Evolutionary conservation across 2,888 invertebrate species (phyloP).

Genomic region (Apoderus coryli): DNA sequence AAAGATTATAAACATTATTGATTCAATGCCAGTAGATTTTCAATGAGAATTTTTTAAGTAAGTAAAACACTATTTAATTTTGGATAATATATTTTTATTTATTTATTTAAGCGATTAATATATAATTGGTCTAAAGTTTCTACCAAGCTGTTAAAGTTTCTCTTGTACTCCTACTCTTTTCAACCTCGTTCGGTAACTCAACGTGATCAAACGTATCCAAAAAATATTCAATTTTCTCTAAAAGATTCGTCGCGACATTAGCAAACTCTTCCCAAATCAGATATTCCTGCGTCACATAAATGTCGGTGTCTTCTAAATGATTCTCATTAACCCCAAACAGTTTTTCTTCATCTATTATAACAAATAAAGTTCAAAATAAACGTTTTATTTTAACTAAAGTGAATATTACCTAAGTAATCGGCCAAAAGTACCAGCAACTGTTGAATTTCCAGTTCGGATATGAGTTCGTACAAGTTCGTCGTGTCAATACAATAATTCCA

Average conservation of each 20-base stretch:
- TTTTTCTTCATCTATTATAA: constrained; percentile 40
- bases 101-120: background rate
- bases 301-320: constrained; percentile 28
- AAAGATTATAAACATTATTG: constrained; percentile 27
- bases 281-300: constrained; percentile 30
- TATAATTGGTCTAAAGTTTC: constrained; percentile 5
- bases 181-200: constrained; percentile 20
- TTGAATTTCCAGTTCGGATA: constrained; percentile 38
- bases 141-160: constrained; percentile 31
- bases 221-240: constrained; percentile 45
- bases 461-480: constrained; percentile 33
- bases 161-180: constrained; percentile 28
- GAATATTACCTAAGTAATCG: constrained; percentile 36
- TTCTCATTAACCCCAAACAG: constrained; percentile 36
- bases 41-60: constrained; percentile 11
- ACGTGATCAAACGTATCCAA: constrained; percentile 30
- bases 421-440: constrained; percentile 38
- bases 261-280: constrained; percentile 61
- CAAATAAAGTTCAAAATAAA: constrained; percentile 7
- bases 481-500: constrained; percentile 55
- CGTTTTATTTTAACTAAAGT: constrained; percentile 5
- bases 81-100: background rate
- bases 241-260: constrained; percentile 54
- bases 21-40: constrained; percentile 26
- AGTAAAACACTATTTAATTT: no score